Percentiles rank a stretch among this genome's conserved stretches.
Conservation (phyloP, 2,888 invertebrate species). For the Lymantria monacha region DNA sequence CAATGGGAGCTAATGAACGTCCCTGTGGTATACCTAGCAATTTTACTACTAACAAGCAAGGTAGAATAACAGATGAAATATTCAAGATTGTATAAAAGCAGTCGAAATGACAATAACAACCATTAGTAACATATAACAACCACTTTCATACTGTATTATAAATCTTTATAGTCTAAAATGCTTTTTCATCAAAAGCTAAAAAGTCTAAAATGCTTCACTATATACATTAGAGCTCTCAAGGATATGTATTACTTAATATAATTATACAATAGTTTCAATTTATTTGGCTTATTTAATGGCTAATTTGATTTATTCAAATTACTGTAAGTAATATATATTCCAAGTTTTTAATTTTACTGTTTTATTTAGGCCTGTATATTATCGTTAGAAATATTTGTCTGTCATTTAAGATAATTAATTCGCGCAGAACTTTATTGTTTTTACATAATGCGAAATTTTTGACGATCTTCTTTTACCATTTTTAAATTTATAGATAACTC, state of each 20-base stretch:
- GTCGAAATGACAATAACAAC: conserved; percentile 60
- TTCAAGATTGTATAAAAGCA: conserved; percentile 55
- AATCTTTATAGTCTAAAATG: conserved; percentile 13
- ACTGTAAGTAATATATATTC: too few relatives aligned
- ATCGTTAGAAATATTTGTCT: background rate
- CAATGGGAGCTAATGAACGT: conserved; percentile 19
- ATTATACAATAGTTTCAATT: background rate
- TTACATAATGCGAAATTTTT: background rate
- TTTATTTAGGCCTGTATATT: background rate
- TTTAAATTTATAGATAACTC: background rate
- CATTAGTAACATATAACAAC: conserved; percentile 57
- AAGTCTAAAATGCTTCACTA: background rate
- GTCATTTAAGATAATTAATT: background rate
- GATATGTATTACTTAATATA: conserved; percentile 7
- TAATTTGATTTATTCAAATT: too few relatives aligned
- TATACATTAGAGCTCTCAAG: background rate
- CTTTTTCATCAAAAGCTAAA: background rate
- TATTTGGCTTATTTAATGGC: background rate
- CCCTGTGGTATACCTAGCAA: conserved; percentile 34
- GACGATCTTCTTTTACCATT: background rate
- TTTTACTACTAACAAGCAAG: conserved; percentile 44
- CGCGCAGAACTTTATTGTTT: conserved; percentile 1
- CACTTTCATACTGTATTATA: conserved; percentile 42
- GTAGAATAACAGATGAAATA: conserved; percentile 48
- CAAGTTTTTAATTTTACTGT: background rate